Evolutionary conservation across 2,113 vertebrate genomes (phyloP).

Genomic region (Oenanthe oenanthe): DNA sequence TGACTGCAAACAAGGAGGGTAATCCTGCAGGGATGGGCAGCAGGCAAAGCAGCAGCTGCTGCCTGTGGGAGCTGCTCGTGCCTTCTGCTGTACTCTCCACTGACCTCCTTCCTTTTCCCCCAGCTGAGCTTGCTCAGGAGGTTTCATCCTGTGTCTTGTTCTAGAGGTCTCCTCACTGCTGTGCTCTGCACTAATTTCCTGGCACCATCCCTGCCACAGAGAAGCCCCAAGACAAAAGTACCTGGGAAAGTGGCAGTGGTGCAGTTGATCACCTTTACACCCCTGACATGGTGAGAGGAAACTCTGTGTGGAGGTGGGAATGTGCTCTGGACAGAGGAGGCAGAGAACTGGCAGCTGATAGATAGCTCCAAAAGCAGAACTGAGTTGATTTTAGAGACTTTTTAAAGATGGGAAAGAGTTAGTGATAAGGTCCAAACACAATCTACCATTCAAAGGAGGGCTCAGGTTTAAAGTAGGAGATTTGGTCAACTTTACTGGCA

Average conservation of each 20-base stretch:
- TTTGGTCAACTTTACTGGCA: neutral
- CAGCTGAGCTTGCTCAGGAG: neutral
- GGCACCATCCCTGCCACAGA: neutral
- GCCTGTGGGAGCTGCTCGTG: neutral
- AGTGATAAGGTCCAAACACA: neutral
- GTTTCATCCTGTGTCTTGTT: neutral
- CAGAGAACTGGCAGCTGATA: neutral
- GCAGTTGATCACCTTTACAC: neutral
- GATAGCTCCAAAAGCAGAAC: neutral
- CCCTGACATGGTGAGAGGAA: neutral
- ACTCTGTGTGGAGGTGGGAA: neutral
- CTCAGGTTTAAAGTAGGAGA: neutral
- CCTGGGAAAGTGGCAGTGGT: neutral
- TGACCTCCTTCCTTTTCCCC: neutral
- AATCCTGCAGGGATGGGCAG: neutral
- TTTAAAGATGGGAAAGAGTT: neutral
- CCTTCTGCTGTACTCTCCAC: neutral
- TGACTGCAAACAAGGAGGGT: neutral
- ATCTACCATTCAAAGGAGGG: neutral
- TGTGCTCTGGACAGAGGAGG: neutral
- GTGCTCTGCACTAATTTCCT: accelerated
- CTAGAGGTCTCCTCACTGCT: neutral
- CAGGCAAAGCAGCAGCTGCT: neutral
- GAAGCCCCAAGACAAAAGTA: neutral
- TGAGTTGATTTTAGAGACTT: neutral